These are phyloP conservation scores for Conchocele bisecta DNA, from an alignment of 2,888 invertebrate genomes.

Conservation along the genomic window DNA sequence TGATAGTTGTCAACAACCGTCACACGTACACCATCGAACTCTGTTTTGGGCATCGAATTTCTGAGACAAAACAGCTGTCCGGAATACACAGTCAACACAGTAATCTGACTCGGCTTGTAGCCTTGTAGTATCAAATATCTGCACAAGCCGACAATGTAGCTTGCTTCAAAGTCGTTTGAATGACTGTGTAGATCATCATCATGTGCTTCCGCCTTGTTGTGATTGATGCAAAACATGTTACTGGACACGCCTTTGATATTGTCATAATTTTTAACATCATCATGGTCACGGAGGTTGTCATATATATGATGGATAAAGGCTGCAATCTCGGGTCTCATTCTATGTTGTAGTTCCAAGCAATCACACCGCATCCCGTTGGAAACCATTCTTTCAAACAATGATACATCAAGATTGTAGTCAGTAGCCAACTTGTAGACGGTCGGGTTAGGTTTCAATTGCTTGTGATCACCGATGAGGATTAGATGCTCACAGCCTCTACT, in stretches of 20 bases:
- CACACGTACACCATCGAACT: conserved; percentile 70
- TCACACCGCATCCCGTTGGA: conserved; percentile 86
- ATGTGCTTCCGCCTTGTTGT: conserved; percentile 63
- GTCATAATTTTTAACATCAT: conserved; percentile 62
- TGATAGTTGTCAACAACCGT: conserved; percentile 81
- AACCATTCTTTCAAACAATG: conserved; percentile 92
- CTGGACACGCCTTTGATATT: conserved; percentile 67
- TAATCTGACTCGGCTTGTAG: conserved; percentile 72
- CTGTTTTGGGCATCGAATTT: conserved; percentile 64
- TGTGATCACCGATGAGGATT: conserved; percentile 92
- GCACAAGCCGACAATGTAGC: conserved; percentile 69
- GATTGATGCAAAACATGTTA: conserved; percentile 76
- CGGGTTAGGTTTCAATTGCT: conserved; percentile 90
- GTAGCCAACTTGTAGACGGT: conserved; percentile 88
- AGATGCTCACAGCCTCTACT: conserved; percentile 90
- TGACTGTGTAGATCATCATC: conserved; percentile 74
- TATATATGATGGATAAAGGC: conserved; percentile 71
- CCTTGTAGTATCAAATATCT: conserved; percentile 75
- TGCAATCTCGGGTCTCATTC: conserved; percentile 81
- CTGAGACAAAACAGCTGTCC: conserved; percentile 73
- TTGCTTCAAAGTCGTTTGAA: conserved; percentile 74
- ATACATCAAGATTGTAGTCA: conserved; percentile 88
- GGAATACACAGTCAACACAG: conserved; percentile 77
- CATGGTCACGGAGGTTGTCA: conserved; percentile 63
- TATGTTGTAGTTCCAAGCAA: conserved; percentile 86